Evolutionary conservation across 2,888 invertebrate genomes (phyloP), one percentile per base, ranked within the genome.

Genomic region (Cetonia aurata): DNA sequence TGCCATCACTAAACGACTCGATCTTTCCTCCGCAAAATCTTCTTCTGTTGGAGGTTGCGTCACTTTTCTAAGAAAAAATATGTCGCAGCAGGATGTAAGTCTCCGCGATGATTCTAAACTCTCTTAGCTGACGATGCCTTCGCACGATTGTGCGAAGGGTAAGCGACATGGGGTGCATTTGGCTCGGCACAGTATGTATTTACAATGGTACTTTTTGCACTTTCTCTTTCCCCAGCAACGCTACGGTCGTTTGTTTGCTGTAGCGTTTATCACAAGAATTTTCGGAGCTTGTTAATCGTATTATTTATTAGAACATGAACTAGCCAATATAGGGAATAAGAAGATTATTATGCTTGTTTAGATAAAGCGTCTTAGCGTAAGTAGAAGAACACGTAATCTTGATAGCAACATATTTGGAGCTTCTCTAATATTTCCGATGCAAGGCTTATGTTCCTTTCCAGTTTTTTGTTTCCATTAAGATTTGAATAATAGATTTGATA

Each of bases 171-270:
- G n/a, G 48, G 50, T 65, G 41, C 72, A 72, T 69, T 67, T 69
- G 69, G 66, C 59, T 69, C 65, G 53, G 19, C 69, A 48, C 19
- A 69, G 75, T 74, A 74, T 78, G 78, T 80, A 80, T 80, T 81
- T 80, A 80, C 79, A 81, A 81, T 80, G 80, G 79, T 80, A 81
- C 81, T 81, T 81, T 80, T 78, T 79, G 75, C 79, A 78, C 80
- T 80, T 75, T 80, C 76, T 73, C 80, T 81, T 78, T 81, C 79
- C 10, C 3, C 37, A 37, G 33, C 19, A 25, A 37, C 10, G 6
- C 37, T 10, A 12, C 62, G 50, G 37, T 19, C 37, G 62, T 15
- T 31, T 46, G 17, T 25, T 41, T 13, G 37, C 12, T 50, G 37
- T 41, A 31, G n/a, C 33, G n/a, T 46, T 67, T 46, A 15, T 10